Base-by-base conservation (phyloP, 2,797 vertebrate genomes). In the Otolemur crassicaudatus region DNA sequence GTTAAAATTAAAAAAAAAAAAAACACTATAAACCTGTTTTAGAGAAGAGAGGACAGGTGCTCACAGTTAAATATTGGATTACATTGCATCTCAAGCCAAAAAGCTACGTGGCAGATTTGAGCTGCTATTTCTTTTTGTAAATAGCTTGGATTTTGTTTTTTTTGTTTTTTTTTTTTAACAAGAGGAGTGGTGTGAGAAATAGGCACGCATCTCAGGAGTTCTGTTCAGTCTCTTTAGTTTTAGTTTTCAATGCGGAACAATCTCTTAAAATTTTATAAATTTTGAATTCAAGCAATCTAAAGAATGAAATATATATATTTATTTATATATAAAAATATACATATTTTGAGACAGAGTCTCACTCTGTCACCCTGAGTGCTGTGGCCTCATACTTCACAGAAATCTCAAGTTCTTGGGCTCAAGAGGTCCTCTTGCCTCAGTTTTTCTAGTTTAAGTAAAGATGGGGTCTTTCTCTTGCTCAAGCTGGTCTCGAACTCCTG, bases 1-100 rank as follows among this genome's bases (percentile, higher is more conserved):
- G 94, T 80, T 77, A 81, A 94, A 94, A 94, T 43, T 85, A 67
- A 63, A 87, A 53, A 53, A 49, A 46, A 46, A 89, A 67, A 56
- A 87, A 87, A 72, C 63, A 69, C n/a, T 34, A 56, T 29, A 63
- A 91, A 76, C 10, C 23, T 46, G 58, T 60, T 90, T 92, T 79
- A 96, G 40, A 93, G 61, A n/a, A 72, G 95, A 76, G 40, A 46
- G 1, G 17, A 75, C 2, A 79, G 72, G 34, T 89, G 53, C 25
- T 43, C 40, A 17, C 49, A 86, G 23, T 58, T 72, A 94, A 84
- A 79, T 58, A 34, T 58, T 69, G 80, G 37, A 88, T 63, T 69
- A 70, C 19, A 23, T 34, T 70, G 67, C n/a, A 31, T 65, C 63
- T 49, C 14, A 83, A 77, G 31, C 73, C 53, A 56, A 77, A 46